phyloP scores from a whole-genome alignment of 2,888 invertebrate species.

The Pollenia amentaria region DNA sequence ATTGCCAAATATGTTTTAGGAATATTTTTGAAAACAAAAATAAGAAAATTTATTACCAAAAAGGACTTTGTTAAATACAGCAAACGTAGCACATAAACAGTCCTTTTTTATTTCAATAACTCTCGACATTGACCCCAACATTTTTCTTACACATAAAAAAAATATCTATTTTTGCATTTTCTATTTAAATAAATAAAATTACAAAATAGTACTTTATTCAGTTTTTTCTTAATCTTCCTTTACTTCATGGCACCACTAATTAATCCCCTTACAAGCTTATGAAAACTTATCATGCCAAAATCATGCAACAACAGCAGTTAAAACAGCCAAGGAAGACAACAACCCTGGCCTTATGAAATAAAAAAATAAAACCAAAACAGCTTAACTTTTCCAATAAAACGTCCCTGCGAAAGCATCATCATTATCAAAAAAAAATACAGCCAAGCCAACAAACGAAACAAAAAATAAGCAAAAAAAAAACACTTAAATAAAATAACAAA shows the following conservation, averaged over 20 bases:
- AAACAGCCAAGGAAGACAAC: background rate
- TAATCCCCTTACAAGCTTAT: constrained; percentile 80
- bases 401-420: constrained; percentile 75
- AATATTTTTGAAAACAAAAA: too few species aligned
- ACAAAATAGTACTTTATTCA: constrained; percentile 11
- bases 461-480: constrained; percentile 57
- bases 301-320: constrained; percentile 54
- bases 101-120: background rate
- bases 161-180: constrained; percentile 49
- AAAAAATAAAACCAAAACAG: constrained; percentile 76
- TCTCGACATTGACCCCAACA: background rate
- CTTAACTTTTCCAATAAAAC: constrained; percentile 83
- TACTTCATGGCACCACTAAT: constrained; percentile 79
- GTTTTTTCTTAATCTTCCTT: constrained; percentile 23
- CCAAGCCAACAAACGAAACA: constrained; percentile 30
- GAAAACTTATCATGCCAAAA: constrained; percentile 80
- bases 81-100: too few species aligned
- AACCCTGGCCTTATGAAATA: constrained; percentile 59
- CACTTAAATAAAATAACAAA: constrained; percentile 55
- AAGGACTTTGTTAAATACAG: too few species aligned
- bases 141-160: background rate
- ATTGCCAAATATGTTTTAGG: too few species aligned
- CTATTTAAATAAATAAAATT: constrained; percentile 55
- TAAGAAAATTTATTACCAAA: too few species aligned
- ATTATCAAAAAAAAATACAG: constrained; percentile 45